Evolutionary conservation across 2,113 vertebrate species (phyloP).

Genomic region (Marmota monax): DNA sequence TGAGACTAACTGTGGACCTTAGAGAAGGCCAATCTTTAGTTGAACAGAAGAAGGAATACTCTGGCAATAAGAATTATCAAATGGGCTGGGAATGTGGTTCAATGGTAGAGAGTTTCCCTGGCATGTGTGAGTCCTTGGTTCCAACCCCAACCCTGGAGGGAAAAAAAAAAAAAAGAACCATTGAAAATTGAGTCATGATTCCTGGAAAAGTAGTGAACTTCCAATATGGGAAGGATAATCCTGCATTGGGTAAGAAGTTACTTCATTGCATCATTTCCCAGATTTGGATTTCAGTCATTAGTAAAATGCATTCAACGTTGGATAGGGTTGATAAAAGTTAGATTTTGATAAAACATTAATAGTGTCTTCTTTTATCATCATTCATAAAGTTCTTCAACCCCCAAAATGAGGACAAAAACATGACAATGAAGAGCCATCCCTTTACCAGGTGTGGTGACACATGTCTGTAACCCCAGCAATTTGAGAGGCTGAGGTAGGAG

Average conservation of each 20-base stretch:
- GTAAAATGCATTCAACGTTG: background rate
- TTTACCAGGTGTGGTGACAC: too few relatives aligned
- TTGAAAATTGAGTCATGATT: background rate
- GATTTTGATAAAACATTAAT: background rate
- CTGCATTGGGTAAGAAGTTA: background rate
- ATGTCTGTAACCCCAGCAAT: too few relatives aligned
- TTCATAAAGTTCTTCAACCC: slow-evolving; percentile 17
- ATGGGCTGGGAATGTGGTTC: too few relatives aligned
- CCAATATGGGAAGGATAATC: background rate
- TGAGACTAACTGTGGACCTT: background rate
- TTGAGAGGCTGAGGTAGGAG: too few relatives aligned
- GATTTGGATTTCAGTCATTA: background rate
- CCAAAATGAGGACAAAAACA: background rate
- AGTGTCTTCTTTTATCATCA: background rate
- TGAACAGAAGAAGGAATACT: background rate
- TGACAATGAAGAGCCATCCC: background rate
- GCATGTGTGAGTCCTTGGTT: too few relatives aligned
- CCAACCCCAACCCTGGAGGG: too few relatives aligned
- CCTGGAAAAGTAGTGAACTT: background rate
- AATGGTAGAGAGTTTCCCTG: too few relatives aligned
- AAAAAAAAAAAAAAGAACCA: background rate
- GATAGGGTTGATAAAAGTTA: background rate
- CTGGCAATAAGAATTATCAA: background rate
- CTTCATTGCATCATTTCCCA: background rate
- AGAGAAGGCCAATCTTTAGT: background rate